Conservation (phyloP, 1,140 invertebrate genomes). For the Apis dorsata region DNA sequence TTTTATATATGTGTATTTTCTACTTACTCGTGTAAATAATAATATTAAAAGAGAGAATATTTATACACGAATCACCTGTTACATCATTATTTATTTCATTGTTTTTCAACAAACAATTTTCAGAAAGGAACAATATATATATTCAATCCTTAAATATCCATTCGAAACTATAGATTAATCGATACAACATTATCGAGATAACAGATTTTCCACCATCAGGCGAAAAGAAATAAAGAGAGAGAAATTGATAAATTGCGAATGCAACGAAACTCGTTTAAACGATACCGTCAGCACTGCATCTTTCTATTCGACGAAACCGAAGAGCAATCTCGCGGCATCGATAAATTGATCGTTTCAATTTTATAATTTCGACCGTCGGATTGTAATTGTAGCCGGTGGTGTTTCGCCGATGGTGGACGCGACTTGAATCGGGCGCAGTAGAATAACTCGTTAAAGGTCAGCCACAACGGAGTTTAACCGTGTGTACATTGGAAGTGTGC, state of each 20-base stretch:
- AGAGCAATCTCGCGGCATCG: neutral
- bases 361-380: slow-evolving; percentile 8
- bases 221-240: neutral
- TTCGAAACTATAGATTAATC: too few relatives aligned
- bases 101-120: too few relatives aligned
- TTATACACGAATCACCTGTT: too few relatives aligned
- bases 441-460: slow-evolving; percentile 42
- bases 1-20: too few relatives aligned
- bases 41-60: too few relatives aligned
- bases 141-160: too few relatives aligned
- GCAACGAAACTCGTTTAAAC: neutral
- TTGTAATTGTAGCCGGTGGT: neutral
- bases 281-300: neutral
- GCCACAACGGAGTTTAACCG: slow-evolving; percentile 21
- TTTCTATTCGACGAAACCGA: neutral
- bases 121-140: too few relatives aligned
- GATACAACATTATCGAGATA: too few relatives aligned
- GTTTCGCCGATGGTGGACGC: neutral
- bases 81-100: too few relatives aligned
- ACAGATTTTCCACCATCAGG: too few relatives aligned
- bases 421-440: slow-evolving; percentile 31
- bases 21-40: too few relatives aligned
- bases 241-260: neutral
- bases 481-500: slow-evolving; percentile 32
- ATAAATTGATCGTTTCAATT: slow-evolving; percentile 10